phyloP scores from a whole-genome alignment of 2,113 vertebrate species.

The Microcebus jonahi region DNA sequence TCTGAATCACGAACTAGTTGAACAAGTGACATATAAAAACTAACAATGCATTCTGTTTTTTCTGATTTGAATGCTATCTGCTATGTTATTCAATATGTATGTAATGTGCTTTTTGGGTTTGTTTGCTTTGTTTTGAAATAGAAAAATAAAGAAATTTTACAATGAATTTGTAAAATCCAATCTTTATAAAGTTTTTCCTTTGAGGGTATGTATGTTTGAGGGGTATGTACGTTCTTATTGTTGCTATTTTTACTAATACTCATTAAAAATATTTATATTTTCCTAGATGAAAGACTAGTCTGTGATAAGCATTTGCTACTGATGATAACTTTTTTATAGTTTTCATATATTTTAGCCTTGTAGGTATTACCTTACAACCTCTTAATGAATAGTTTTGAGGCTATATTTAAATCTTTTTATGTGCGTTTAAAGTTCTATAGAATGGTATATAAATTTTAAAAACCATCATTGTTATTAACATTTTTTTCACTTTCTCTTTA shows the following conservation, averaged over 20 bases:
- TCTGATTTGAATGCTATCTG: background rate
- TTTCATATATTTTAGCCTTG: background rate
- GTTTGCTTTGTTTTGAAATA: background rate
- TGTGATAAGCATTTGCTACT: background rate
- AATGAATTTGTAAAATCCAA: background rate
- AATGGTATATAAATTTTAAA: background rate
- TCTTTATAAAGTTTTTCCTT: background rate
- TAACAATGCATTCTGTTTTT: background rate
- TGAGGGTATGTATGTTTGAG: background rate
- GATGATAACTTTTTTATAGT: background rate
- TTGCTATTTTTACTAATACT: background rate
- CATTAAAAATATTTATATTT: background rate
- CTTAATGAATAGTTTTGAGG: background rate
- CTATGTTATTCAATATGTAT: background rate
- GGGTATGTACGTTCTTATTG: background rate
- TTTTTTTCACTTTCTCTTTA: constrained; percentile 77
- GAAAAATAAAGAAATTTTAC: background rate
- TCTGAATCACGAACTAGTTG: background rate
- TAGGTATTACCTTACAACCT: background rate
- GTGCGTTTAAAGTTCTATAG: background rate
- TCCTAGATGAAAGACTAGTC: background rate
- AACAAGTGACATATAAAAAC: background rate
- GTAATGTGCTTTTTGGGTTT: background rate
- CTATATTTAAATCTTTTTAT: background rate
- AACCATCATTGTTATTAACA: constrained; percentile 27